phyloP scores from a whole-genome alignment of 2,888 invertebrate species.

The Allacma fusca region DNA sequence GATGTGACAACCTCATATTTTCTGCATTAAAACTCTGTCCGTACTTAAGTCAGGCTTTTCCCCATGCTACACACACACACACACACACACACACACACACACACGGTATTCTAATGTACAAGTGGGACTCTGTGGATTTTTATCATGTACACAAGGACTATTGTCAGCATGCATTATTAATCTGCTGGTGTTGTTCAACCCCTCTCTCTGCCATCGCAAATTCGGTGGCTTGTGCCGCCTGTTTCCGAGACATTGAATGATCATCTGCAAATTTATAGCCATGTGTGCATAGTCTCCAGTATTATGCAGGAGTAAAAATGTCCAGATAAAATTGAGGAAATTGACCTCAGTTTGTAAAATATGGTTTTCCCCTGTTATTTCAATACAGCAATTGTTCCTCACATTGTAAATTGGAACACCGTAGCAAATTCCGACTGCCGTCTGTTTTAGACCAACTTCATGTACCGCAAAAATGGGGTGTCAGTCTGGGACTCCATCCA shows the following conservation, averaged over 20 bases:
- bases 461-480: too few species aligned
- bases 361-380: neutral
- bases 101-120: too few species aligned
- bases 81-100: too few species aligned
- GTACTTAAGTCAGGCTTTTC: too few species aligned
- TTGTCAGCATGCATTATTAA: neutral
- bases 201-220: neutral
- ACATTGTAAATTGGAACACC: too few species aligned
- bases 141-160: too few species aligned
- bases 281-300: neutral
- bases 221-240: neutral
- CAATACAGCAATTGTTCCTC: neutral
- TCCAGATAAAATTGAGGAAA: neutral
- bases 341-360: neutral
- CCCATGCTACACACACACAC: too few species aligned
- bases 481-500: too few species aligned
- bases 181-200: neutral
- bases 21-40: neutral
- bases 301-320: neutral
- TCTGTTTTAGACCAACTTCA: too few species aligned
- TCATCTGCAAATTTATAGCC: neutral
- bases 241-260: neutral
- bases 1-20: neutral
- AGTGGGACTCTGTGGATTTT: too few species aligned
- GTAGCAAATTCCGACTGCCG: too few species aligned